Conservation (phyloP, 2,888 invertebrate genomes). For the Crematogaster levior region DNA sequence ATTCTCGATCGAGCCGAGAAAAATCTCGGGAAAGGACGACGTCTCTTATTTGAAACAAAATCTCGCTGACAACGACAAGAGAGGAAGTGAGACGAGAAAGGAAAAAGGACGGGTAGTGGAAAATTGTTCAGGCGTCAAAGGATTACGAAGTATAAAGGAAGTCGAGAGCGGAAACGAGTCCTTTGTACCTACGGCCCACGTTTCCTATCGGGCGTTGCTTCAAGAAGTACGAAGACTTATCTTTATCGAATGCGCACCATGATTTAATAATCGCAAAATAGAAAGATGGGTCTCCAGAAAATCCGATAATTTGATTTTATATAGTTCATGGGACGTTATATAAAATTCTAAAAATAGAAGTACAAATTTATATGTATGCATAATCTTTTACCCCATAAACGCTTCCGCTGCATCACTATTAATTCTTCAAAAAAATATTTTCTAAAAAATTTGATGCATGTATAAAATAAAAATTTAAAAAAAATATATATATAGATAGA, state of each 20-base stretch:
- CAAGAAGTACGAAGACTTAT: constrained; percentile 19
- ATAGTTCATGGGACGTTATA: not conserved
- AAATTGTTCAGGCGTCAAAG: constrained; percentile 54
- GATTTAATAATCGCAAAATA: constrained; percentile 23
- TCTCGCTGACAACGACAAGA: not conserved
- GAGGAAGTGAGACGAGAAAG: not conserved
- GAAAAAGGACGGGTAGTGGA: constrained; percentile 33
- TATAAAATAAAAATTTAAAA: not conserved
- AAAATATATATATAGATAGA: not conserved
- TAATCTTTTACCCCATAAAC: not conserved
- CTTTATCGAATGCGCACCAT: constrained; percentile 15
- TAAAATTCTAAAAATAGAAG: not conserved
- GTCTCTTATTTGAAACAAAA: constrained; percentile 19
- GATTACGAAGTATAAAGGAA: constrained; percentile 51
- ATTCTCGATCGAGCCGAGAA: not conserved
- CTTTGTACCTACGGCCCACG: constrained; percentile 13
- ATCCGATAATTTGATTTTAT: not conserved
- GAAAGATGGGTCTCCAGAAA: not conserved
- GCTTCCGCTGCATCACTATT: not conserved
- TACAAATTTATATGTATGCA: not conserved
- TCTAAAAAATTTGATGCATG: not conserved
- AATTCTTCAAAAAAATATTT: not conserved
- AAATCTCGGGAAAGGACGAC: not conserved
- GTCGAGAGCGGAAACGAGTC: constrained; percentile 26
- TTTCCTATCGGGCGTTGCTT: constrained; percentile 12